These are phyloP conservation scores for Philereme transversata DNA, from an alignment of 2,888 invertebrate genomes.

Conservation along the genomic window DNA sequence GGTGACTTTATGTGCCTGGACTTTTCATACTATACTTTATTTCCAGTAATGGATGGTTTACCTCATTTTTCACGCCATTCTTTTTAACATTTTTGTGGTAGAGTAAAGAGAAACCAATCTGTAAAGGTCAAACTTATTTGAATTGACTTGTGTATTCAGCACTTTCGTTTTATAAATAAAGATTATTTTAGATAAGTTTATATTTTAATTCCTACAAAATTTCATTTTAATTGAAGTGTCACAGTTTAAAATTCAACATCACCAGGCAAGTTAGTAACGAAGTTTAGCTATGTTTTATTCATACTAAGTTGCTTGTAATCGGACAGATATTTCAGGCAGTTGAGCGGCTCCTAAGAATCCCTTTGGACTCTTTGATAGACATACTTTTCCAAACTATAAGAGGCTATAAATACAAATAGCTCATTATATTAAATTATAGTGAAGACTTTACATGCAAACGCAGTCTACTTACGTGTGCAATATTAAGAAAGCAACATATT, in stretches of 20 bases:
- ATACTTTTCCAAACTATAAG: conserved; percentile 47
- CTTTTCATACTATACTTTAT: background rate
- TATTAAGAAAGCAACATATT: no score
- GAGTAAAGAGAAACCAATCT: no score
- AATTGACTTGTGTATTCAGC: no score
- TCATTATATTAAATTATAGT: background rate
- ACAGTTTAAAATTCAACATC: conserved; percentile 31
- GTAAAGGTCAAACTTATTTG: no score
- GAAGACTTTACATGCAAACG: background rate
- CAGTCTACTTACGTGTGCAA: no score
- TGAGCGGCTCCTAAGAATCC: conserved; percentile 39
- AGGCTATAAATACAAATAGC: background rate
- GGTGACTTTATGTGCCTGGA: conserved; percentile 12
- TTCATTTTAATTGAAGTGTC: no score
- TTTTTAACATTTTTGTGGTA: no score
- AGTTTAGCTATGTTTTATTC: conserved; percentile 47
- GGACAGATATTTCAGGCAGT: conserved; percentile 50
- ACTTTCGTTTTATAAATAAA: no score
- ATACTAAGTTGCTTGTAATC: conserved; percentile 45
- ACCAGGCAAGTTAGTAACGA: conserved; percentile 27
- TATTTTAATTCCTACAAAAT: no score
- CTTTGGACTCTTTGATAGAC: conserved; percentile 50
- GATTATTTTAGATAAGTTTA: no score
- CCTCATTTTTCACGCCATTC: no score
- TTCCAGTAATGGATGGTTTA: no score